Conservation (phyloP, 2,797 vertebrate species). For the Eulemur coronatus region DNA sequence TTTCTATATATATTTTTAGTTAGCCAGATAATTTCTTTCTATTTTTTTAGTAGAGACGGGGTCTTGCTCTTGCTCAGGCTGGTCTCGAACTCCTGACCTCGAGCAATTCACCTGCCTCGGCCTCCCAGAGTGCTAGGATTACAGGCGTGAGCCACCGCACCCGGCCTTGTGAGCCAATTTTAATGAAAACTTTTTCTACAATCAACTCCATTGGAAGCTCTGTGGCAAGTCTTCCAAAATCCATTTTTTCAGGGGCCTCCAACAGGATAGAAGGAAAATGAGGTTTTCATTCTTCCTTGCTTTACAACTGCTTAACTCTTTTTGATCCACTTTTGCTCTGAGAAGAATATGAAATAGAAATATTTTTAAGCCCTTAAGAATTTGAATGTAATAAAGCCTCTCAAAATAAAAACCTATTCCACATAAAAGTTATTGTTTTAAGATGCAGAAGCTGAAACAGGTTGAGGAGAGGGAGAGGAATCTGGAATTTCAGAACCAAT, state of each 20-base stretch:
- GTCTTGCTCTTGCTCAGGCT: too few species aligned
- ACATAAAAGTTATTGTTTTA: not conserved
- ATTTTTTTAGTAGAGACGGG: too few species aligned
- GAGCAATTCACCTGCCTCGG: too few species aligned
- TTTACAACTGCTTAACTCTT: constrained; percentile 47
- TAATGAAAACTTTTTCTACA: constrained; percentile 36
- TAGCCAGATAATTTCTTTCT: too few species aligned
- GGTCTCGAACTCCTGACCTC: too few species aligned
- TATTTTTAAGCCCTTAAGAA: constrained; percentile 20
- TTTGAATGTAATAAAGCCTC: constrained; percentile 12
- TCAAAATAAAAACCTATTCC: constrained; percentile 25
- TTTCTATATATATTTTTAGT: too few species aligned
- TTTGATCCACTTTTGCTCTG: constrained; percentile 60
- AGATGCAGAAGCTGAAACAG: not conserved
- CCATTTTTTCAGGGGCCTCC: constrained; percentile 33
- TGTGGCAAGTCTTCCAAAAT: not conserved
- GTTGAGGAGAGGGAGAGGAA: not conserved
- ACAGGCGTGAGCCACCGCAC: too few species aligned
- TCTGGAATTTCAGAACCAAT: not conserved
- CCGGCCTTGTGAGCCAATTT: not conserved
- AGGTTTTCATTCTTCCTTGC: constrained; percentile 46
- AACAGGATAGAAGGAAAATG: constrained; percentile 27
- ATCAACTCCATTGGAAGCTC: not conserved
- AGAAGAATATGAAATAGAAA: constrained; percentile 25
- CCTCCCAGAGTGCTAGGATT: too few species aligned